phyloP scores from a whole-genome alignment of 2,797 vertebrate species.

The Phaenicophaeus curvirostris region DNA sequence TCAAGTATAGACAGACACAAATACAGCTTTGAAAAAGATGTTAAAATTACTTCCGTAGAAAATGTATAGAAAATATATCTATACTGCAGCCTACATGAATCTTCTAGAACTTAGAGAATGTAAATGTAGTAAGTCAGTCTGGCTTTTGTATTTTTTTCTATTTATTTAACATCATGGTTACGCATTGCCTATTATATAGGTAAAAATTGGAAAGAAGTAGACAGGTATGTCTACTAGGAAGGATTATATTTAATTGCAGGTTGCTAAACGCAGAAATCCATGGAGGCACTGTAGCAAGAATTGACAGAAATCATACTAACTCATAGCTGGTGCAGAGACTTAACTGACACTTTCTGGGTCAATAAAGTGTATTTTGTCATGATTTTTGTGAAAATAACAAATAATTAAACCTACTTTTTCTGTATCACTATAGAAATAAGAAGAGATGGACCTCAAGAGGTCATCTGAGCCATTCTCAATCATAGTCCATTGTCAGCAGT shows the following conservation, averaged over 20 bases:
- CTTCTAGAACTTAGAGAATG: neutral
- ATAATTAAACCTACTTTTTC: neutral
- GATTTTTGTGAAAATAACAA: neutral
- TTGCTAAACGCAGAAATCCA: neutral
- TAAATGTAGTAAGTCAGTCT: neutral
- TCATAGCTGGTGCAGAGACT: neutral
- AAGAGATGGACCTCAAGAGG: neutral
- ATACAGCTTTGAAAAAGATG: neutral
- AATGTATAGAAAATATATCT: neutral
- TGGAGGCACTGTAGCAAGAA: neutral
- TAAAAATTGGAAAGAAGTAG: neutral
- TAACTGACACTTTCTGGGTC: neutral
- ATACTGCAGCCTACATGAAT: neutral
- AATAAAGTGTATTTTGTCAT: too few species aligned
- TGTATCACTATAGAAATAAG: neutral
- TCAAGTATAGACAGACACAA: neutral
- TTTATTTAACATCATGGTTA: neutral
- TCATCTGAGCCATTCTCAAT: neutral
- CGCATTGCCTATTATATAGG: neutral
- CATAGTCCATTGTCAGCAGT: neutral
- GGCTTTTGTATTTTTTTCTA: neutral
- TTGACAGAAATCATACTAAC: neutral
- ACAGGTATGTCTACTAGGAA: neutral
- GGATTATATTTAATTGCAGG: neutral
- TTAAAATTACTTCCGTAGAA: neutral